A percentile compares a stretch with the other conserved stretches of the same genome.
Evolutionary conservation across 2,888 invertebrate species (phyloP).

Genomic region (Eugnorisma glareosa): DNA sequence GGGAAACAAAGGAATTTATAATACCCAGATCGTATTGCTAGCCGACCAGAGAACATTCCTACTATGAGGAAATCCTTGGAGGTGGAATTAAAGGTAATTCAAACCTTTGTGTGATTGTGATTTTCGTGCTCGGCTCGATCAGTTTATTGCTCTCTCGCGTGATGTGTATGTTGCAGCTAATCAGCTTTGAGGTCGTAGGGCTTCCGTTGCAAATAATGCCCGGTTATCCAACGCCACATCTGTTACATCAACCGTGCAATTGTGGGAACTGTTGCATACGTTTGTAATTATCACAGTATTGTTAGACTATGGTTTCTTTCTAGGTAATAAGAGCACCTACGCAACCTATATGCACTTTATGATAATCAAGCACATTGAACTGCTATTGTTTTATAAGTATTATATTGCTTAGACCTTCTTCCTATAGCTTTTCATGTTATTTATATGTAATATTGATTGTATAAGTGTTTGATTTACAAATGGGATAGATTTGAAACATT

Average conservation of each 20-base stretch:
- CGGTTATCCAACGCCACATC: constrained; percentile 79
- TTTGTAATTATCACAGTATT: constrained; percentile 71
- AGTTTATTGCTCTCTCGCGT: constrained; percentile 61
- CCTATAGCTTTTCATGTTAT: constrained; percentile 27
- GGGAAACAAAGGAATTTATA: constrained; percentile 55
- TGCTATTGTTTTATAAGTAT: constrained; percentile 48
- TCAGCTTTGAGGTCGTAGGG: constrained; percentile 77
- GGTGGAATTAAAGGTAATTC: constrained; percentile 53
- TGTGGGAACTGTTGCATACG: constrained; percentile 79
- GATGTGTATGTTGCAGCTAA: constrained; percentile 63
- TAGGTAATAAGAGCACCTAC: constrained; percentile 75
- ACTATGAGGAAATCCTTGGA: constrained; percentile 55
- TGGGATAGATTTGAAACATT: constrained; percentile 20
- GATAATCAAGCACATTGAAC: constrained; percentile 46
- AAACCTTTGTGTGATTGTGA: constrained; percentile 52
- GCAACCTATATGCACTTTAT: constrained; percentile 63
- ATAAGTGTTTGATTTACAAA: constrained; percentile 21
- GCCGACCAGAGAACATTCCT: constrained; percentile 37
- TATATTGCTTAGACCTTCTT: constrained; percentile 29
- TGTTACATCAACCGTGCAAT: constrained; percentile 78
- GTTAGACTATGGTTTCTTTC: constrained; percentile 71
- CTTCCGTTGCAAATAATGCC: constrained; percentile 76
- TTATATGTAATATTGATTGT: constrained; percentile 33
- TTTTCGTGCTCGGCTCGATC: constrained; percentile 57
- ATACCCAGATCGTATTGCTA: constrained; percentile 41